Evolutionary conservation across 2,888 invertebrate species (phyloP).

Genomic region (Allacma fusca): DNA sequence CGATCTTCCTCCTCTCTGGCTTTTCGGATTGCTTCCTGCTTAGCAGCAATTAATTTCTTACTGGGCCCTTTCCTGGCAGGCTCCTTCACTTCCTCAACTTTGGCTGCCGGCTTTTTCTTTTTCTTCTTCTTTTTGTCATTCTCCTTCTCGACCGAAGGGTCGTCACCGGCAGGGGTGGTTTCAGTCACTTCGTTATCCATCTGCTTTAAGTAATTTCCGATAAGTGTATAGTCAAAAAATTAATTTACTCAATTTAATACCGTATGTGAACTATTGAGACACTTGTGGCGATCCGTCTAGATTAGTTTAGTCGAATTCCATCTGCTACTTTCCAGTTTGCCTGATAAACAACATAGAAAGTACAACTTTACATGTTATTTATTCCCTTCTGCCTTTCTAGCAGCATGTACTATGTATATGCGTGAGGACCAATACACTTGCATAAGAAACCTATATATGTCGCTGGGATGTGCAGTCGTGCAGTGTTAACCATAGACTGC

Average conservation of each 20-base stretch:
- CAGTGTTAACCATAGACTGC: no score
- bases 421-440: no score
- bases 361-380: no score
- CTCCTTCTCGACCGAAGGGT: conserved; percentile 50
- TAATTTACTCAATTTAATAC: not conserved
- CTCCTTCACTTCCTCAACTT: conserved; percentile 62
- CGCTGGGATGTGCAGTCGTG: no score
- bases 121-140: conserved; percentile 58
- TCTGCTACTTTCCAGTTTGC: not conserved
- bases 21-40: conserved; percentile 90
- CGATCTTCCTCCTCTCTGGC: conserved; percentile 89
- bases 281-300: conserved; percentile 13
- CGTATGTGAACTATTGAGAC: conserved; percentile 33
- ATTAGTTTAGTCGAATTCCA: conserved; percentile 11
- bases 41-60: conserved; percentile 85
- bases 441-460: no score
- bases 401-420: no score
- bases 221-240: conserved; percentile 2
- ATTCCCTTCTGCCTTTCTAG: no score
- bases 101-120: conserved; percentile 52
- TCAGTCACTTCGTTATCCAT: conserved; percentile 84
- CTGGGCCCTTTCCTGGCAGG: conserved; percentile 73
- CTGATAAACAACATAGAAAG: not conserved
- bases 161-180: conserved; percentile 67
- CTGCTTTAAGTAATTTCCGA: conserved; percentile 76